These are phyloP conservation scores for Crocodylus rhombifer DNA, from an alignment of 2,797 vertebrate species.

Conservation along the genomic window DNA sequence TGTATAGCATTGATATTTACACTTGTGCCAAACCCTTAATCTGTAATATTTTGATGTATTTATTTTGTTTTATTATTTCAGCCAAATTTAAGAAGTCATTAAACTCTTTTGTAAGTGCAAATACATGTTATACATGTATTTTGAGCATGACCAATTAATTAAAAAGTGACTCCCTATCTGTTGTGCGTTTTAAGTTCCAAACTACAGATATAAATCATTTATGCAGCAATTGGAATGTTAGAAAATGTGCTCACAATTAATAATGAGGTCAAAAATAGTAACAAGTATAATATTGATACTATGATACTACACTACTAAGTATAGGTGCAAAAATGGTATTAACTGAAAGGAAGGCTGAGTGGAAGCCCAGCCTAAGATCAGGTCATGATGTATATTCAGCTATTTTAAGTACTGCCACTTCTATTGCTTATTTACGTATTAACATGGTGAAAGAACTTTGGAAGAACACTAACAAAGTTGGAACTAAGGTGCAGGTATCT, in stretches of 20 bases:
- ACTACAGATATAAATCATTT: not conserved
- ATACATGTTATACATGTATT: not conserved
- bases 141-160: not conserved
- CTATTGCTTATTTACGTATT: not conserved
- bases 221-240: not conserved
- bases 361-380: not conserved
- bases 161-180: not conserved
- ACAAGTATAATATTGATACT: too few relatives aligned
- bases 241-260: not conserved
- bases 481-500: not conserved
- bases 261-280: not conserved
- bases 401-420: accelerated
- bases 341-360: not conserved
- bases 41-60: not conserved
- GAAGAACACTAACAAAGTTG: not conserved
- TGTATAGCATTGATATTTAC: not conserved
- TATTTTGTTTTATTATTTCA: not conserved
- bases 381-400: accelerated
- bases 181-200: not conserved
- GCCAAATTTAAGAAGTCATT: not conserved
- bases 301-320: not conserved
- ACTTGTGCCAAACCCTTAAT: not conserved
- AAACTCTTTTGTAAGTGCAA: not conserved
- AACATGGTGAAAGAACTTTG: not conserved
- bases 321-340: not conserved